phyloP scores from a whole-genome alignment of 2,113 vertebrate genomes.

The Rhinolophus sinicus region DNA sequence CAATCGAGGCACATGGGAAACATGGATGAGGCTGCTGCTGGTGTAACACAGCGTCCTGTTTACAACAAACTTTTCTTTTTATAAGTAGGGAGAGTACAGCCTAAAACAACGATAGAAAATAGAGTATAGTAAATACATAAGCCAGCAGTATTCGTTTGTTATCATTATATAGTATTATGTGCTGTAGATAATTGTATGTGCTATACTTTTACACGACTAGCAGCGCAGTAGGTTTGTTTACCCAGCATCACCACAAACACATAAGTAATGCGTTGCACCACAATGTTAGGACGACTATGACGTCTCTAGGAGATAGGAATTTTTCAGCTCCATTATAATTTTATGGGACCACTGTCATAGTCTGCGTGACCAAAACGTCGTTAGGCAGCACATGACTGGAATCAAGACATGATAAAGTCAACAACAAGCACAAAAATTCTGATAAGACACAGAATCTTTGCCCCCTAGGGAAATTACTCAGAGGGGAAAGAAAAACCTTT shows the following conservation, averaged over 20 bases:
- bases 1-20: not conserved
- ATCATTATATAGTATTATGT: not conserved
- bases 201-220: not conserved
- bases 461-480: not conserved
- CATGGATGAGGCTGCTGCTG: not conserved
- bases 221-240: not conserved
- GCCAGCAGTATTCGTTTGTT: not conserved
- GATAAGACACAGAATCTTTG: not conserved
- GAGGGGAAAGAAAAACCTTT: conserved; percentile 11
- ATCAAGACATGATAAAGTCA: not conserved
- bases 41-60: not conserved
- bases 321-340: not conserved
- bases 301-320: not conserved
- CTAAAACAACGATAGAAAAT: not conserved
- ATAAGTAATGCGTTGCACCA: not conserved
- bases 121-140: not conserved
- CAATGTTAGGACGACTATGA: not conserved
- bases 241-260: not conserved
- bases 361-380: not conserved
- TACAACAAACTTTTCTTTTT: not conserved
- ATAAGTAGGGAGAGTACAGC: not conserved
- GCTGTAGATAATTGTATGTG: not conserved
- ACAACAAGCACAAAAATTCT: not conserved
- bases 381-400: not conserved
- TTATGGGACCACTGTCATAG: not conserved